Conservation (phyloP, 2,113 vertebrate species). For the Athene cunicularia region DNA sequence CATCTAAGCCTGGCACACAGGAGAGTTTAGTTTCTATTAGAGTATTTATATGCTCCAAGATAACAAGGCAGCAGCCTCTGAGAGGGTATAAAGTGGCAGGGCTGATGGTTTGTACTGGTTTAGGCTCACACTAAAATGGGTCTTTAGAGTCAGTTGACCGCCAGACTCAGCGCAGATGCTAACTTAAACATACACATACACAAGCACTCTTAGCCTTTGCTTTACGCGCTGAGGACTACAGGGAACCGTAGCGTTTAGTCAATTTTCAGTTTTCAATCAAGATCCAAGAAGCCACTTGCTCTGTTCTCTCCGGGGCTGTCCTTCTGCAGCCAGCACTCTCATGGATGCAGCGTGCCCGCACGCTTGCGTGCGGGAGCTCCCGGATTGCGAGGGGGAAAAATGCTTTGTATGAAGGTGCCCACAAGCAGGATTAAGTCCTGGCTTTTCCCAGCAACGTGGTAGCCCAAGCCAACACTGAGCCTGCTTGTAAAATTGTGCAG, state of each 20-base stretch:
- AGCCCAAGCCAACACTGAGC: background rate
- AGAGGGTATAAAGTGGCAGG: background rate
- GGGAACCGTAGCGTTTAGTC: background rate
- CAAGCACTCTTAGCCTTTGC: background rate
- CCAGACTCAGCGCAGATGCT: rapidly evolving
- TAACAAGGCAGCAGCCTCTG: background rate
- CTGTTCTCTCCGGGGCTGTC: background rate
- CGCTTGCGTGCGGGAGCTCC: rapidly evolving
- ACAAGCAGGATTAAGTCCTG: background rate
- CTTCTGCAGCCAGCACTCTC: background rate
- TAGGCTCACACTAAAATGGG: background rate
- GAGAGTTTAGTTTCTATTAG: background rate
- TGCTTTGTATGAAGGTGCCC: rapidly evolving
- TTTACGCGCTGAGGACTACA: background rate
- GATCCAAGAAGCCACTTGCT: background rate
- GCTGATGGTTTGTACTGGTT: background rate
- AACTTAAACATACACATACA: rapidly evolving
- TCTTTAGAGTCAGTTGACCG: background rate
- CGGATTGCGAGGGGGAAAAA: background rate
- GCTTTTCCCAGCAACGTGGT: background rate
- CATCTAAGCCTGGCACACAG: background rate
- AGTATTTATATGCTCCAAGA: background rate
- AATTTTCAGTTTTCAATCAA: background rate
- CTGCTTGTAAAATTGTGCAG: slow-evolving; percentile 65
- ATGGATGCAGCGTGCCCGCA: background rate